Conservation (phyloP, 1,140 invertebrate species). For the Holotrichia oblita region DNA sequence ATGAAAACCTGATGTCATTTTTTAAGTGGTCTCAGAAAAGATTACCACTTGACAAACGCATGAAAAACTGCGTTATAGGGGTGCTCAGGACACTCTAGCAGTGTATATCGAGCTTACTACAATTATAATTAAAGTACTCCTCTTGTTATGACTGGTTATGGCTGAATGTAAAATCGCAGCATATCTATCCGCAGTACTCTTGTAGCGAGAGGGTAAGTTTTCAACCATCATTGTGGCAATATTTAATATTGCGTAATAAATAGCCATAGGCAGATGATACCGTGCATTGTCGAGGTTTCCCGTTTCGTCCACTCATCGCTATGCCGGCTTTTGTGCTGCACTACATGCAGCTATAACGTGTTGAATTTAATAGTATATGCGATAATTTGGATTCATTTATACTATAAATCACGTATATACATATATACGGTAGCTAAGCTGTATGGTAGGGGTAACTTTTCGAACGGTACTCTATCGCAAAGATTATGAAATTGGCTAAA, state of each 20-base stretch:
- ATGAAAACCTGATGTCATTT: neutral
- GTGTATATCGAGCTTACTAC: constrained; percentile 6
- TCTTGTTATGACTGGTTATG: neutral
- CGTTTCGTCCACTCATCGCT: neutral
- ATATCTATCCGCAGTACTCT: neutral
- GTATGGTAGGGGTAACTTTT: too few species aligned
- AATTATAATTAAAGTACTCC: constrained; percentile 8
- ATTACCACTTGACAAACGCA: constrained; percentile 16
- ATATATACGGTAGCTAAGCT: too few species aligned
- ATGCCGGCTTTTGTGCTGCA: too few species aligned
- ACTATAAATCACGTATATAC: too few species aligned
- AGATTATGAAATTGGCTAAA: too few species aligned
- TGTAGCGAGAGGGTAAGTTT: neutral
- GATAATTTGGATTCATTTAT: too few species aligned
- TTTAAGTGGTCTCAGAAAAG: neutral
- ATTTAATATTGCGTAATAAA: constrained; percentile 24
- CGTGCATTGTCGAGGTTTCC: neutral
- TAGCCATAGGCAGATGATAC: neutral
- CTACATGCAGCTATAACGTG: too few species aligned
- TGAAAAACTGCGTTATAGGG: neutral
- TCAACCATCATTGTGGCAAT: neutral
- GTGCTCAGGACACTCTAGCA: neutral
- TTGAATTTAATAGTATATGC: too few species aligned
- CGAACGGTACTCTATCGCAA: too few species aligned
- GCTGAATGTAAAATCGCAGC: neutral